Evolutionary conservation across 2,797 vertebrate genomes (phyloP), one percentile per base, ranked within the genome.

Genomic region (Distichodus sexfasciatus): DNA sequence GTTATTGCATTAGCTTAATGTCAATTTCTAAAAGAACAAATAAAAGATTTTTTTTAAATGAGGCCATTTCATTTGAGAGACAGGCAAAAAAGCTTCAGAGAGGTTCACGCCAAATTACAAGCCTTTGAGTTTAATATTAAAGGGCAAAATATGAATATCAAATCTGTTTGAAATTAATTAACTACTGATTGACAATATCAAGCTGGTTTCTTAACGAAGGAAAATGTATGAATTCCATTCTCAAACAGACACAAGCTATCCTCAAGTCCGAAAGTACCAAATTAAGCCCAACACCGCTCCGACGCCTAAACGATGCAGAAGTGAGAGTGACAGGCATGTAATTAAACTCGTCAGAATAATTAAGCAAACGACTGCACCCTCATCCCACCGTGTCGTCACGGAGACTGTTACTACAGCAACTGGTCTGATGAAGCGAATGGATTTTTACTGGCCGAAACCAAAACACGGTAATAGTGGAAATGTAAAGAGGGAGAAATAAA

Each of bases 361-460:
- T 76, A 76, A 72, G 40, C 58, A 69, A 74, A 69, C 66, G 75
- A 74, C 75, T 54, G 75, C 29, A 59, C 19, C 44, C 57, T 51
- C 31, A 62, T 76, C 53, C 48, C 24, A 36, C 38, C 24, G 28
- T 44, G 51, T 47, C 63, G 48, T 69, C 60, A 51, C 24, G 33
- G 60, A 64, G 54, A 53, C 50, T 17, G 77, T 79, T 71, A 47
- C 71, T 53, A 66, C 15, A 59, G 74, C 74, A 72, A 71, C 71
- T 10, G 26, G 46, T 44, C 47, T 31, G 15, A 69, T 23, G 23
- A 71, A 46, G 35, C 36, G 29, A 48, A 73, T 76, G 53, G 14
- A 54, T 77, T 71, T n/a, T 47, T 36, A 44, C 17, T 8, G 43
- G 41, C 15, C 15, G 31, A 21, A 53, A 36, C 47, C 23, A 31